Conservation (phyloP, 1,140 invertebrate genomes). For the Scaptomyza pallida region DNA sequence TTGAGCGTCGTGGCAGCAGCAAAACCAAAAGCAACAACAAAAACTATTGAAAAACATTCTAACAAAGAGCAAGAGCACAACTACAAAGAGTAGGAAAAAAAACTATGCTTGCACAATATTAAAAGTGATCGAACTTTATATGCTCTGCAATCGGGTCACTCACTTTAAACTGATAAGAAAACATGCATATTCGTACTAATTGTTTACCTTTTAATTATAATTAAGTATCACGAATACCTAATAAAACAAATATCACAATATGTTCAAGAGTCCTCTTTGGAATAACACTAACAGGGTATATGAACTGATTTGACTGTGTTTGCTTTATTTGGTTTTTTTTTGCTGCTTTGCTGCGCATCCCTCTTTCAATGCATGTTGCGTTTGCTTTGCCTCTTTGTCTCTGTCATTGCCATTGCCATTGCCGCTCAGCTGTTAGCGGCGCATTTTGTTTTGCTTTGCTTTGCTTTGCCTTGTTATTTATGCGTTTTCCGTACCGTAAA, state of each 20-base stretch:
- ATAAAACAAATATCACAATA: no score
- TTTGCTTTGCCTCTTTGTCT: slow-evolving; percentile 24
- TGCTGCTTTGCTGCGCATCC: slow-evolving; percentile 12
- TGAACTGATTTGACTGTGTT: background rate
- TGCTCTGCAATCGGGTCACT: slow-evolving; percentile 10
- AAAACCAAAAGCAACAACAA: slow-evolving; percentile 39
- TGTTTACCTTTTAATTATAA: background rate
- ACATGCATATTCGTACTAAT: no score
- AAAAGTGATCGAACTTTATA: slow-evolving; percentile 12
- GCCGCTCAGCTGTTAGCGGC: slow-evolving; percentile 13
- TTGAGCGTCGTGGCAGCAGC: slow-evolving; percentile 51
- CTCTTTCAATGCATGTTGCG: slow-evolving; percentile 20
- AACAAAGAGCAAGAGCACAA: slow-evolving; percentile 22
- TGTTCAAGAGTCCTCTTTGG: background rate
- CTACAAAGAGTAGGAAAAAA: background rate
- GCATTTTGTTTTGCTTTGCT: slow-evolving; percentile 27
- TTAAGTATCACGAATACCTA: no score
- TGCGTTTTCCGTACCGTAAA: slow-evolving; percentile 41
- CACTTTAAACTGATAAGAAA: background rate
- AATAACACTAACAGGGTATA: background rate
- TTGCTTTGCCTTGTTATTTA: slow-evolving; percentile 26
- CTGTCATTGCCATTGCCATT: slow-evolving; percentile 16
- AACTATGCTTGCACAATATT: background rate
- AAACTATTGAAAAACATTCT: slow-evolving; percentile 33
- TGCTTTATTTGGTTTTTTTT: background rate